Evolutionary conservation across 1,140 invertebrate genomes (phyloP).

Genomic region (Zaprionus ornatus): DNA sequence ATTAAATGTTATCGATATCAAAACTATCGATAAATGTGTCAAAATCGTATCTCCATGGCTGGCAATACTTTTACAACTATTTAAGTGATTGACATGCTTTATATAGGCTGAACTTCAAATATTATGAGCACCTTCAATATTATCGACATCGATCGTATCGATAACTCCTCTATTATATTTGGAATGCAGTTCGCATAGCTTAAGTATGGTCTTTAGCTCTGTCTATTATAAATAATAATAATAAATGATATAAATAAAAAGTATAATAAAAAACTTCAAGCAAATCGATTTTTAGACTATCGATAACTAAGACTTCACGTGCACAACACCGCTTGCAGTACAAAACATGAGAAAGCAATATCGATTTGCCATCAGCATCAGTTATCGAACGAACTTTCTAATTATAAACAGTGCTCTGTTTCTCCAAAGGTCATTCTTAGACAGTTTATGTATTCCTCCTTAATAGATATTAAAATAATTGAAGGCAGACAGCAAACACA

Average conservation of each 20-base stretch:
- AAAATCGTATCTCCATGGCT: not conserved
- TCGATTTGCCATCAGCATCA: not conserved
- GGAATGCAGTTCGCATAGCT: no score
- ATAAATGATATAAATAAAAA: no score
- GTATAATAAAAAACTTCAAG: not conserved
- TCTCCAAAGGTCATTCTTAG: not conserved
- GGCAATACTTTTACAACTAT: not conserved
- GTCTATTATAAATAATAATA: no score
- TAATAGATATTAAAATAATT: not conserved
- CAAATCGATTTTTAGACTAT: not conserved
- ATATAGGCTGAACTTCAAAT: no score
- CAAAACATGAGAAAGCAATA: not conserved
- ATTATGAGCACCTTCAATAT: no score
- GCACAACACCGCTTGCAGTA: no score
- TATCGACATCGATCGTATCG: no score
- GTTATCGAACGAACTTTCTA: not conserved
- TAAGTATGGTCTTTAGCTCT: no score
- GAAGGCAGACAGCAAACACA: not conserved
- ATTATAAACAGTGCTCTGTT: not conserved
- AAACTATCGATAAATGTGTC: not conserved
- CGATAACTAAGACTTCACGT: not conserved
- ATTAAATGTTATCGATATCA: not conserved
- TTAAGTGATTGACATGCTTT: no score
- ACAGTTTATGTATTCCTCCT: not conserved
- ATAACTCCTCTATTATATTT: no score